Base-by-base conservation (phyloP, 2,888 invertebrate genomes). In the Ophion costatus region DNA sequence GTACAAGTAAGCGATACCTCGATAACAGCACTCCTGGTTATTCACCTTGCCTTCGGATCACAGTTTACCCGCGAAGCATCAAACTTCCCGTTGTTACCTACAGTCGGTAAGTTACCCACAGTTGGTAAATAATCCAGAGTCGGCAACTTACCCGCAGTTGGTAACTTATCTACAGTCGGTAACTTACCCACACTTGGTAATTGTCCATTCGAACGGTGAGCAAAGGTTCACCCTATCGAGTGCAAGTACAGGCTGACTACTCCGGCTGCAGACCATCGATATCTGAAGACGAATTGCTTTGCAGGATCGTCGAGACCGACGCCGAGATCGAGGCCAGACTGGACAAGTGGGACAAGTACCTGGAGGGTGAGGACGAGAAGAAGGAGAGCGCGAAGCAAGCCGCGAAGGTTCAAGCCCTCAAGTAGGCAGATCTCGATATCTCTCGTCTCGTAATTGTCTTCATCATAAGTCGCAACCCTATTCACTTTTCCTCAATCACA, bases 241-340 rank as follows among this genome's bases (percentile, higher is more conserved):
- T 61, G 59, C 22, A 33, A 7, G 20, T 38, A 22, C 17, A 7
- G 59, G 22, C 42, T n/a, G 11, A 69, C n/a, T 69, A 20, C 10
- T 56, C 45, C 38, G 42, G 33, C 66, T 51, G 51, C 17, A 14
- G 14, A 17, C 5, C 14, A 20, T 33, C 33, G 33, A 71, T 71
- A n/a, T 51, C 69, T 69, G n/a, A 51, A n/a, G 7, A 69, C 17
- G 4, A 61, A 61, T 29, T 76, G 20, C 22, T 20, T 76, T 76
- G 85, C 90, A 96, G 97, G 93, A 96, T 98, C 90, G 96, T 96
- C 77, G 99, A 99, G 94, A 98, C 98, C 0, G 98, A 98, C 92
- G 96, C 97, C 70, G 97, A 99, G 92, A 96, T 96, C 38, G 96
- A 96, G 86, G 96, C 97, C 85, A 95, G 99, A 84, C 94, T 98